Evolutionary conservation across 2,888 invertebrate genomes (phyloP).

Genomic region (Brachypterus glaber): DNA sequence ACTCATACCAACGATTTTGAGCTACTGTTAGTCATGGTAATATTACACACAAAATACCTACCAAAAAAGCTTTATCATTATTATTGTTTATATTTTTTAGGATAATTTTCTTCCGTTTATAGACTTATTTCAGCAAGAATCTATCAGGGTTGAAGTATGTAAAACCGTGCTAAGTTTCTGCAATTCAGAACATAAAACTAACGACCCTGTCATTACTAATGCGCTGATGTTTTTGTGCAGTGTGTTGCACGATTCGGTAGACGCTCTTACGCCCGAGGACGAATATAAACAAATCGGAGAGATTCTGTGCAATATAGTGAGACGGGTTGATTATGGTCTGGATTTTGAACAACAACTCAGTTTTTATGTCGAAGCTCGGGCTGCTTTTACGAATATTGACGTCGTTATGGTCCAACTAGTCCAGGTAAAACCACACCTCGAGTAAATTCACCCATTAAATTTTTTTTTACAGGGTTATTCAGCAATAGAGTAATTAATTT

Average conservation of each 20-base stretch:
- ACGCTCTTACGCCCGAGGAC: constrained; percentile 85
- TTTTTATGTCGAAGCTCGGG: constrained; percentile 89
- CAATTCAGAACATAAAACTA: constrained; percentile 41
- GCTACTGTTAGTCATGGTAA: constrained; percentile 69
- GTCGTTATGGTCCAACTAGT: constrained; percentile 76
- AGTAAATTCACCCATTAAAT: no score
- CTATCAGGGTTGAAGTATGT: constrained; percentile 72
- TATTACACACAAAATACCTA: no score
- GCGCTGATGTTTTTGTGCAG: constrained; percentile 82
- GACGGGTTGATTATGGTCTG: constrained; percentile 69
- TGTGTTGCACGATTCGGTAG: constrained; percentile 87
- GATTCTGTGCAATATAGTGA: constrained; percentile 71
- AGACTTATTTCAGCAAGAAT: constrained; percentile 82
- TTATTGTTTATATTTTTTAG: constrained; percentile 40
- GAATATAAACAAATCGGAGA: constrained; percentile 79
- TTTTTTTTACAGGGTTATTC: no score
- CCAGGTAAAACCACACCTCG: no score
- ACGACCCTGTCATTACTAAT: constrained; percentile 80
- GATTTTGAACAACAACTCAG: constrained; percentile 87
- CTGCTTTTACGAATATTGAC: constrained; percentile 85
- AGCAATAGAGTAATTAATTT: no score
- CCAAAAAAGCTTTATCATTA: not conserved
- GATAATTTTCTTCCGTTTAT: constrained; percentile 85
- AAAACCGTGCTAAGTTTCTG: constrained; percentile 64
- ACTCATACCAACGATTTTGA: constrained; percentile 69